Percentiles rank a stretch among this genome's conserved stretches.
phyloP scores from a whole-genome alignment of 2,113 vertebrate genomes.

The Apodemus speciosus region DNA sequence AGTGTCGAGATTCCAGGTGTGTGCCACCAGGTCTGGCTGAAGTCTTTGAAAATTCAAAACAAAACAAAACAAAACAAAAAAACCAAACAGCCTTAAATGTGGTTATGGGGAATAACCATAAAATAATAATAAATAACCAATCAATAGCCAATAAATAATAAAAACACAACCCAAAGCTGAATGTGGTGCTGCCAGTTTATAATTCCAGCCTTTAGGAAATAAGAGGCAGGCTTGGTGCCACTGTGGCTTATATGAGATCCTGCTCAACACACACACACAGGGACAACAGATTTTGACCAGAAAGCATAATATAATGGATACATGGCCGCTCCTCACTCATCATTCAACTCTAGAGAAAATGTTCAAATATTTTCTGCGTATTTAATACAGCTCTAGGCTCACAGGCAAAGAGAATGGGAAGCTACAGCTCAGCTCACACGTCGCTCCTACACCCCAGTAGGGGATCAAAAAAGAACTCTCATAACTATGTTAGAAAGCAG shows the following conservation, averaged over 20 bases:
- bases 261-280: neutral
- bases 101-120: neutral
- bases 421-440: neutral
- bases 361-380: constrained; percentile 26
- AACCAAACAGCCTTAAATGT: constrained; percentile 32
- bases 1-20: neutral
- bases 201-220: neutral
- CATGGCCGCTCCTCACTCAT: neutral
- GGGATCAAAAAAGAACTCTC: constrained; percentile 12
- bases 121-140: too few species aligned
- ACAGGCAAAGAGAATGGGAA: constrained; percentile 1
- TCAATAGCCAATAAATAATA: constrained; percentile 30
- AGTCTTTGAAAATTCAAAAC: neutral
- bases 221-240: neutral
- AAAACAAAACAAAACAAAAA: neutral
- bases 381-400: neutral
- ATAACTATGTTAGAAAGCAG: neutral
- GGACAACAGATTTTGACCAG: neutral
- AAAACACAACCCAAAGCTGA: neutral
- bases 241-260: neutral
- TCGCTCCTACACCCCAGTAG: constrained; percentile 4
- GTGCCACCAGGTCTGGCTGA: neutral
- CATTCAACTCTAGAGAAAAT: constrained; percentile 16
- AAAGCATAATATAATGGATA: neutral
- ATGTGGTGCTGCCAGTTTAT: neutral